A percentile compares a stretch with the other conserved stretches of the same genome.
Evolutionary conservation across 1,140 invertebrate genomes (phyloP).

Genomic region (Drosophila tristis): DNA sequence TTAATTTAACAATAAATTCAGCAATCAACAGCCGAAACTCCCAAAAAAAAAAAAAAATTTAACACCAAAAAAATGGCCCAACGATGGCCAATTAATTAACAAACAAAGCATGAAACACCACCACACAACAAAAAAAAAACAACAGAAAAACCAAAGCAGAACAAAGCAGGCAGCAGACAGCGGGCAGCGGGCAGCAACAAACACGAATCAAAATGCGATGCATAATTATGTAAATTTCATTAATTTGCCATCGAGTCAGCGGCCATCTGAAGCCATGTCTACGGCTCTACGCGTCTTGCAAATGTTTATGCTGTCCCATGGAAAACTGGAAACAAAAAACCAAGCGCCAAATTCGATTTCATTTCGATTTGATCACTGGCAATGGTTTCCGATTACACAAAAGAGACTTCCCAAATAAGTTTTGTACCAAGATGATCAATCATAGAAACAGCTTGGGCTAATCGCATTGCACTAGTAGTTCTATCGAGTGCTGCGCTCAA

Average conservation of each 20-base stretch:
- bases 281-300: constrained; percentile 46
- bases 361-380: constrained; percentile 14
- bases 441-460: too few species aligned
- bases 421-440: too few species aligned
- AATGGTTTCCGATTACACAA: too few species aligned
- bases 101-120: constrained; percentile 65
- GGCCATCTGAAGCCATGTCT: too few species aligned
- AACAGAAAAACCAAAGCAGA: background rate
- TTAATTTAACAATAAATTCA: constrained; percentile 42
- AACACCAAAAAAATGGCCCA: constrained; percentile 4
- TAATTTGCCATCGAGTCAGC: constrained; percentile 55
- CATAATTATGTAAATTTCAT: constrained; percentile 76
- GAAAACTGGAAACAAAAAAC: constrained; percentile 3
- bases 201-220: constrained; percentile 64
- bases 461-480: too few species aligned
- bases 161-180: background rate
- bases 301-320: constrained; percentile 55
- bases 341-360: constrained; percentile 27
- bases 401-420: too few species aligned
- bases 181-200: constrained; percentile 33
- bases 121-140: background rate
- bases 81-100: constrained; percentile 69
- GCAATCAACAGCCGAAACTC: constrained; percentile 12
- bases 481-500: too few species aligned
- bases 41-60: too few species aligned